Evolutionary conservation across 2,888 invertebrate genomes (phyloP).

Genomic region (Baronia brevicornis): DNA sequence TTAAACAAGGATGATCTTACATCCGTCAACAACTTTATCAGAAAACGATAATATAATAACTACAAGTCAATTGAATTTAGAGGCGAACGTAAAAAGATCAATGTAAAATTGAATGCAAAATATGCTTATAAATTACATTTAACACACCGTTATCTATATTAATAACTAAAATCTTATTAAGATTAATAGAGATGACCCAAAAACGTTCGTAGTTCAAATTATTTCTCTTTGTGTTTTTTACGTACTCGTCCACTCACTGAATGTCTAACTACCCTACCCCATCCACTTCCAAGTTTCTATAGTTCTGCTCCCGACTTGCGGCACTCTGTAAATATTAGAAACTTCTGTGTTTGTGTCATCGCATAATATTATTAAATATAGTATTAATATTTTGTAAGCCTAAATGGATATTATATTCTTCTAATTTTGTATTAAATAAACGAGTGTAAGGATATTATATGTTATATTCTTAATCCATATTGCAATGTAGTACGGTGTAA

Average conservation of each 20-base stretch:
- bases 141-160: too few species aligned
- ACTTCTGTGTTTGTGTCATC: slow-evolving; percentile 61
- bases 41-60: slow-evolving; percentile 34
- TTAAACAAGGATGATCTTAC: slow-evolving; percentile 6
- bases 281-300: slow-evolving; percentile 23
- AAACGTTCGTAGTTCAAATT: slow-evolving; percentile 14
- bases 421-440: slow-evolving; percentile 70
- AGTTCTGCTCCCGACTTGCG: slow-evolving; percentile 35
- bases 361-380: slow-evolving; percentile 48
- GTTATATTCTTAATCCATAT: slow-evolving; percentile 21
- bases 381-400: slow-evolving; percentile 68
- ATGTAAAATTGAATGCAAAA: not conserved
- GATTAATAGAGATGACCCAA: slow-evolving; percentile 16
- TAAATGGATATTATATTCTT: slow-evolving; percentile 75
- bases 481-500: slow-evolving; percentile 19
- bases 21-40: slow-evolving; percentile 4
- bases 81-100: slow-evolving; percentile 25
- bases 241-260: slow-evolving; percentile 21
- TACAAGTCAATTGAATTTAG: slow-evolving; percentile 58
- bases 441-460: slow-evolving; percentile 36
- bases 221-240: slow-evolving; percentile 16
- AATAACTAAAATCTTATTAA: too few species aligned
- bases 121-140: slow-evolving; percentile 6
- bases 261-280: slow-evolving; percentile 18
- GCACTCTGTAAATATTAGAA: slow-evolving; percentile 36